Percentiles rank a stretch among this genome's conserved stretches.
These are phyloP conservation scores for Drosophila parabipectinata DNA, from an alignment of 1,140 invertebrate species.

Conservation along the genomic window DNA sequence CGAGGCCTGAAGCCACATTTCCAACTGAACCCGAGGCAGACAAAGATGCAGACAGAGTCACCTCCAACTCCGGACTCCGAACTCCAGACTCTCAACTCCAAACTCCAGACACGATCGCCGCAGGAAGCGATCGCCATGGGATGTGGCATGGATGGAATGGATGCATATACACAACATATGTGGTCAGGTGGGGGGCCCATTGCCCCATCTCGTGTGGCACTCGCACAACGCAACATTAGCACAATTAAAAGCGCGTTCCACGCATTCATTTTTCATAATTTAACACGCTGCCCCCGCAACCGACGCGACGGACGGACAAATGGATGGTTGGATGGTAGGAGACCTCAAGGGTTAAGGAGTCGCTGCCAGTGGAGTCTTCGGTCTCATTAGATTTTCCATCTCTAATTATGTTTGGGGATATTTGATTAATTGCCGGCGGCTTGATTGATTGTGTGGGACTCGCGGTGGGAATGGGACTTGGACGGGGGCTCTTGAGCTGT, in stretches of 20 bases:
- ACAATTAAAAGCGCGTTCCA: conserved; percentile 82
- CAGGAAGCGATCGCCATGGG: conserved; percentile 51
- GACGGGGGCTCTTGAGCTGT: conserved; percentile 9
- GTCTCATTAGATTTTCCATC: conserved; percentile 80
- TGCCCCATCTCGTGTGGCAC: conserved; percentile 33
- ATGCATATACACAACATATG: neutral
- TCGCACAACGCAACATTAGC: conserved; percentile 67
- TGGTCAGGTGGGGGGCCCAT: conserved; percentile 37
- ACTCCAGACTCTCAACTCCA: conserved; percentile 3
- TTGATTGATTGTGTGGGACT: conserved; percentile 73
- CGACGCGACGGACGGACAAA: neutral
- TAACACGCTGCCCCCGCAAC: conserved; percentile 81
- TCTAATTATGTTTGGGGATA: conserved; percentile 78
- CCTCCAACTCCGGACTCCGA: conserved; percentile 25
- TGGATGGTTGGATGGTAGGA: neutral
- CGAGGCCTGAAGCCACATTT: neutral
- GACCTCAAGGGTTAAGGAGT: conserved; percentile 22
- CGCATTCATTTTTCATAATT: conserved; percentile 82
- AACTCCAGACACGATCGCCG: conserved; percentile 48
- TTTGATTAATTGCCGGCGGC: conserved; percentile 79
- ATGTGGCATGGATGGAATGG: conserved; percentile 8
- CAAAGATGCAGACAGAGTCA: conserved; percentile 20
- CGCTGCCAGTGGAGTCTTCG: conserved; percentile 3
- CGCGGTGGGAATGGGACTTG: conserved; percentile 17
- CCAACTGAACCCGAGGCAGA: conserved; percentile 17